phyloP scores from a whole-genome alignment of 2,888 invertebrate species.

The Caenorhabditis wallacei region DNA sequence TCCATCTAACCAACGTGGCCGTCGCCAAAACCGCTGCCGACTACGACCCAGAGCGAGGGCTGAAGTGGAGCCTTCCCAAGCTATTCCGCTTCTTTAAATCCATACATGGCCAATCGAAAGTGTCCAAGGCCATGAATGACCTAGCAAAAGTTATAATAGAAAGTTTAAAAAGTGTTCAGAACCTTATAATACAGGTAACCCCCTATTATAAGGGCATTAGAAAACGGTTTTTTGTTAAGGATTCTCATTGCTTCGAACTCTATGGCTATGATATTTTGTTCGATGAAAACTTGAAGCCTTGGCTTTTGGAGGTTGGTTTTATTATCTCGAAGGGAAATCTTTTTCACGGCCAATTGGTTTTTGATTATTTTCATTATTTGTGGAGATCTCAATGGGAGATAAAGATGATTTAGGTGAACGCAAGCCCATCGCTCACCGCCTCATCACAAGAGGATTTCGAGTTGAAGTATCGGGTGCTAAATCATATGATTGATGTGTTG shows the following conservation, averaged over 20 bases:
- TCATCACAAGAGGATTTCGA: constrained; percentile 86
- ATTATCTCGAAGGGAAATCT: neutral
- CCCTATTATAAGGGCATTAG: neutral
- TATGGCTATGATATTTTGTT: constrained; percentile 87
- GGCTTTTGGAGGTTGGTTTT: constrained; percentile 80
- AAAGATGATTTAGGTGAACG: constrained; percentile 85
- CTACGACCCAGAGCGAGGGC: constrained; percentile 86
- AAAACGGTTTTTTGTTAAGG: constrained; percentile 79
- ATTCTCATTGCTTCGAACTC: constrained; percentile 87
- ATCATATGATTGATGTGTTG: constrained; percentile 86
- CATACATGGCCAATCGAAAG: constrained; percentile 85
- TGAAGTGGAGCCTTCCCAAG: constrained; percentile 86
- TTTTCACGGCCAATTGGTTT: constrained; percentile 30
- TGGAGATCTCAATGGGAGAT: too few species aligned
- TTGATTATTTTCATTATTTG: constrained; percentile 9
- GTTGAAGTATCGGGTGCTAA: constrained; percentile 86
- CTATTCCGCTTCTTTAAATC: constrained; percentile 86
- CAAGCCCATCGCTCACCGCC: constrained; percentile 86
- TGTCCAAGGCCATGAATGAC: constrained; percentile 71
- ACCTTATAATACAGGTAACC: constrained; percentile 77
- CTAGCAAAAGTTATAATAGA: constrained; percentile 76
- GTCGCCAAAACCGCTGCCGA: constrained; percentile 90
- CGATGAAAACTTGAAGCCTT: constrained; percentile 86
- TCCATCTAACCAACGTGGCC: constrained; percentile 85
- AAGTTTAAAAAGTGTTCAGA: constrained; percentile 77